Percentiles rank a stretch among this genome's conserved stretches.
These are phyloP conservation scores for Plutomurus gul DNA, from an alignment of 1,140 invertebrate genomes.

Conservation along the genomic window DNA sequence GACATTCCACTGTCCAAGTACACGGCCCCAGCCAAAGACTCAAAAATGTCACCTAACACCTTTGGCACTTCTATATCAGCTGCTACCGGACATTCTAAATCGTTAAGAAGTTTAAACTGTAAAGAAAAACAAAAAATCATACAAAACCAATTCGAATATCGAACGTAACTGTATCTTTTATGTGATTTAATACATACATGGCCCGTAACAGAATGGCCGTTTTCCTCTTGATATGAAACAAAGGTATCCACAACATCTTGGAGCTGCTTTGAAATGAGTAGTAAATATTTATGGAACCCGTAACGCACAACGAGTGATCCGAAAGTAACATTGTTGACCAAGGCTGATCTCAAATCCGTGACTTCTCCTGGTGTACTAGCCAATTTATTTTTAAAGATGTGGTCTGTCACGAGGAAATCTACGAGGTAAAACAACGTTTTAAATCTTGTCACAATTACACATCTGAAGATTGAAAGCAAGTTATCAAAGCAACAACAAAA, in stretches of 20 bases:
- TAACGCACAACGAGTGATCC: slow-evolving; percentile 83
- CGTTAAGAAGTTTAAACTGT: slow-evolving; percentile 41
- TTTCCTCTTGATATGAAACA: slow-evolving; percentile 75
- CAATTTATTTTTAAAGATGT: too few relatives aligned
- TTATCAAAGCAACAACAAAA: background rate
- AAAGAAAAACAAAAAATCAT: slow-evolving; percentile 9
- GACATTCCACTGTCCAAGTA: slow-evolving; percentile 83
- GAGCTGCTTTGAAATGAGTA: slow-evolving; percentile 67
- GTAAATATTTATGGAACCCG: slow-evolving; percentile 75
- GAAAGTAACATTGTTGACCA: slow-evolving; percentile 95
- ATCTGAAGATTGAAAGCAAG: too few relatives aligned
- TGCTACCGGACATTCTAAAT: slow-evolving; percentile 60
- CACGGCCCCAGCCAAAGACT: slow-evolving; percentile 88
- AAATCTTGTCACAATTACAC: too few relatives aligned
- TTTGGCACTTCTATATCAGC: slow-evolving; percentile 89
- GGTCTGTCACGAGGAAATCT: slow-evolving; percentile 88
- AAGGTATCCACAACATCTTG: slow-evolving; percentile 75
- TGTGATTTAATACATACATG: slow-evolving; percentile 42
- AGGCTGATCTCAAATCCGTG: slow-evolving; percentile 87
- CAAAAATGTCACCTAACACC: slow-evolving; percentile 91
- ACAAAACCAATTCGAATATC: slow-evolving; percentile 54
- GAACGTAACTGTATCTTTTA: background rate
- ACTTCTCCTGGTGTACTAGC: slow-evolving; percentile 82
- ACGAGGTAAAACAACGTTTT: background rate
- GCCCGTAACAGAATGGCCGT: slow-evolving; percentile 65